These are phyloP conservation scores for Gallinago solitaria DNA, from an alignment of 2,797 vertebrate genomes.

Conservation along the genomic window DNA sequence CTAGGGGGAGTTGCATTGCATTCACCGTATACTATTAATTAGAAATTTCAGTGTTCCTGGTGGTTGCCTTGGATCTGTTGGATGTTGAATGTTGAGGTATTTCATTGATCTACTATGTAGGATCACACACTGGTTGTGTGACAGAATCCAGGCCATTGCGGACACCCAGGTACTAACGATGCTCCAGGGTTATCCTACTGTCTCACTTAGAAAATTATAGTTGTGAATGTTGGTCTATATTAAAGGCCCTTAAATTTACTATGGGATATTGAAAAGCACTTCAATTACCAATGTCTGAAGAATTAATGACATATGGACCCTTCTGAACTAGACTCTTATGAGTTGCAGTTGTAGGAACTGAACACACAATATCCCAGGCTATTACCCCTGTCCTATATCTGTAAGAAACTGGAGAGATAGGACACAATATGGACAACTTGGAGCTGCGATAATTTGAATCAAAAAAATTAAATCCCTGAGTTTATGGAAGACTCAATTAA, in stretches of 20 bases:
- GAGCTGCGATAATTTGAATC: background rate
- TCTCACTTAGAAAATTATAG: background rate
- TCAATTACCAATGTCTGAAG: background rate
- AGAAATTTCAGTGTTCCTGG: background rate
- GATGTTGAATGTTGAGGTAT: background rate
- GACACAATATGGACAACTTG: background rate
- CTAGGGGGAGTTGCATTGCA: background rate
- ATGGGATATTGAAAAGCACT: background rate
- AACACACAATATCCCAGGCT: background rate
- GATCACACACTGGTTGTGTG: background rate
- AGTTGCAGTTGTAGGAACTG: background rate
- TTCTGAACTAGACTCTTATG: background rate
- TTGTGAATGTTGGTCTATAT: background rate
- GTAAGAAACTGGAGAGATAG: background rate
- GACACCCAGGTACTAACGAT: background rate
- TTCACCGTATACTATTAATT: background rate
- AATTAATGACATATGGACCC: background rate
- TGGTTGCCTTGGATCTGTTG: background rate
- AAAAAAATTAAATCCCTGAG: background rate
- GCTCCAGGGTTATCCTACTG: background rate
- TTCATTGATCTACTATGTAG: background rate
- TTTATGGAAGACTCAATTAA: background rate
- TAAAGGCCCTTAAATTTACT: background rate
- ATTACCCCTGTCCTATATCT: background rate
- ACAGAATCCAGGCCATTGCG: background rate